Percentiles rank a stretch among this genome's conserved stretches.
These are phyloP conservation scores for Ichneumon xanthorius DNA, from an alignment of 2,888 invertebrate genomes.

Conservation along the genomic window DNA sequence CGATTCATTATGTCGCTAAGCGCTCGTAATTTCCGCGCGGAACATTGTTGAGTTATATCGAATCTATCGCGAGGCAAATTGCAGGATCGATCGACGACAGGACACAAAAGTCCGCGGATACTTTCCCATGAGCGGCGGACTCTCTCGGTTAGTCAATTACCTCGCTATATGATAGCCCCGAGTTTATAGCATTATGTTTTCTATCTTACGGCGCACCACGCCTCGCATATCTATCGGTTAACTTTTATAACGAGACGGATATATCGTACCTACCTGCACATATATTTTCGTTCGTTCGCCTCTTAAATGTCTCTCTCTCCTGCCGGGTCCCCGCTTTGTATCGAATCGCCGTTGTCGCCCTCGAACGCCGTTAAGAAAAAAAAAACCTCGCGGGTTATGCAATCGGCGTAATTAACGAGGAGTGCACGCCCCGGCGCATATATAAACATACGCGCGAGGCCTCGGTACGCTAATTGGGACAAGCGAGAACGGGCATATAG, in stretches of 20 bases:
- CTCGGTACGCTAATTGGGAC: slow-evolving; percentile 66
- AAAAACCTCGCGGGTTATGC: slow-evolving; percentile 58
- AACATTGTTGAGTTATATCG: slow-evolving; percentile 40
- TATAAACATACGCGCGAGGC: slow-evolving; percentile 17
- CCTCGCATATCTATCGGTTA: slow-evolving; percentile 25
- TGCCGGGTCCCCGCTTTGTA: slow-evolving; percentile 5
- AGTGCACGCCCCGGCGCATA: slow-evolving; percentile 69
- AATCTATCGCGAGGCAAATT: slow-evolving; percentile 46
- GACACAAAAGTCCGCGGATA: slow-evolving; percentile 6
- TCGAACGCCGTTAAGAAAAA: background rate
- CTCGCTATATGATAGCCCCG: slow-evolving; percentile 5
- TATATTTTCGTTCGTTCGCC: slow-evolving; percentile 7
- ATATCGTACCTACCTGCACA: slow-evolving; percentile 26
- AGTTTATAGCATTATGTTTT: slow-evolving; percentile 20
- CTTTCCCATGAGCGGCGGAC: slow-evolving; percentile 15
- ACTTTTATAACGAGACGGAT: slow-evolving; percentile 18
- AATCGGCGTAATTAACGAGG: slow-evolving; percentile 77
- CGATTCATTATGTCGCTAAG: slow-evolving; percentile 25
- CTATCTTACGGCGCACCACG: slow-evolving; percentile 6
- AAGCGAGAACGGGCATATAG: slow-evolving; percentile 43
- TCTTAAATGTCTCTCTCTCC: slow-evolving; percentile 3
- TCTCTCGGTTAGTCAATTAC: slow-evolving; percentile 32
- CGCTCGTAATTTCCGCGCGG: slow-evolving; percentile 34
- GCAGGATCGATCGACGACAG: slow-evolving; percentile 30
- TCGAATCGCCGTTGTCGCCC: slow-evolving; percentile 51